These are phyloP conservation scores for Cristatella mucedo DNA, from an alignment of 2,888 invertebrate species.

Conservation along the genomic window DNA sequence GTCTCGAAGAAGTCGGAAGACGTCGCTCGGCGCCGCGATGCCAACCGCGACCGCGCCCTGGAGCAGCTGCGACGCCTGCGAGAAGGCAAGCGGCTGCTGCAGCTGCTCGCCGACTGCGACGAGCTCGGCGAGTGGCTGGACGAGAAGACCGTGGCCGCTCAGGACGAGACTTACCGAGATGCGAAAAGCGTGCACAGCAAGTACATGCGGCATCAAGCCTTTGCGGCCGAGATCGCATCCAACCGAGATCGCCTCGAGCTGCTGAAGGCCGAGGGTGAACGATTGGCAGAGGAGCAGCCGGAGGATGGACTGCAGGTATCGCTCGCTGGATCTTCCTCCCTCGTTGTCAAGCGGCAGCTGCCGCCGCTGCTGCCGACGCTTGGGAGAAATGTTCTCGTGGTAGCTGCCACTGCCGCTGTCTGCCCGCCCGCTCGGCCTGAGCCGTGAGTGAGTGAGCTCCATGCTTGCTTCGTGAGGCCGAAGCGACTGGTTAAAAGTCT, in stretches of 20 bases:
- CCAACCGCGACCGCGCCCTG: constrained; percentile 76
- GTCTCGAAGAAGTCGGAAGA: constrained; percentile 87
- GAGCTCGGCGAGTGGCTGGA: constrained; percentile 90
- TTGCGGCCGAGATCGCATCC: constrained; percentile 94
- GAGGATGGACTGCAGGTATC: too few relatives aligned
- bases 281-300: constrained; percentile 4
- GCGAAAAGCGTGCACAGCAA: constrained; percentile 99
- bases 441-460: too few relatives aligned
- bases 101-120: constrained; percentile 55
- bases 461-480: too few relatives aligned
- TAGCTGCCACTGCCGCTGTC: too few relatives aligned
- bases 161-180: constrained; percentile 89
- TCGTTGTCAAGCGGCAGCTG: too few relatives aligned
- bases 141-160: constrained; percentile 94
- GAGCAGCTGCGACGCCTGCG: constrained; percentile 79
- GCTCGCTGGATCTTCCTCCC: too few relatives aligned
- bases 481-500: too few relatives aligned
- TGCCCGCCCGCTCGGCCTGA: too few relatives aligned
- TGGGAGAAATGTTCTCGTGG: too few relatives aligned
- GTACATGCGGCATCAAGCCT: constrained; percentile 98
- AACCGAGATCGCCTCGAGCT: constrained; percentile 47
- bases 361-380: too few relatives aligned
- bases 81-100: constrained; percentile 84
- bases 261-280: constrained; percentile 16
- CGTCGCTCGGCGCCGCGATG: constrained; percentile 65